Conservation (phyloP, 2,113 vertebrate species). For the Plotosus lineatus region DNA sequence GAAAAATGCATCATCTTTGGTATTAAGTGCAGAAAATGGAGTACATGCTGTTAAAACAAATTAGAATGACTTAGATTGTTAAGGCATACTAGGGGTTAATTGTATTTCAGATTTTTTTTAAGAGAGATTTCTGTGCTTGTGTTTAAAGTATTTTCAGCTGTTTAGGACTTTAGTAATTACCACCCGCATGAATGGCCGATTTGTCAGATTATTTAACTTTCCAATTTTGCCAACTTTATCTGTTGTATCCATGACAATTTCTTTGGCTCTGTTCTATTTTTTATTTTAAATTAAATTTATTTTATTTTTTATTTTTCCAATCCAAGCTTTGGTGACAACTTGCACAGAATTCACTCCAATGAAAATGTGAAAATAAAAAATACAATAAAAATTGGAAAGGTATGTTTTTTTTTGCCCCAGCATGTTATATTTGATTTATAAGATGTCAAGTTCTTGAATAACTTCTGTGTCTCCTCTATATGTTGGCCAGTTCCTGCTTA, state of each 20-base stretch:
- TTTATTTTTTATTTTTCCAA: too few relatives aligned
- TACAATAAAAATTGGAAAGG: background rate
- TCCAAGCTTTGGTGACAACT: background rate
- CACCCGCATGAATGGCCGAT: background rate
- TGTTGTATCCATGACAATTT: background rate
- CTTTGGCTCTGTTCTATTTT: background rate
- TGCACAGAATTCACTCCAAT: background rate
- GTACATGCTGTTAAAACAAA: background rate
- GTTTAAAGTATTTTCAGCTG: background rate
- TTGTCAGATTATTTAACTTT: background rate
- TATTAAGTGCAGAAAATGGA: background rate
- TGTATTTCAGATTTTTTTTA: constrained; percentile 9
- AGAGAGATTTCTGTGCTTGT: background rate
- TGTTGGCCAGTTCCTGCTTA: too few relatives aligned
- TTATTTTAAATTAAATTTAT: constrained; percentile 1
- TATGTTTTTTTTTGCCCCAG: background rate
- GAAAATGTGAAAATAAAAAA: background rate
- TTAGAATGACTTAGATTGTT: constrained; percentile 2
- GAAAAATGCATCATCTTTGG: background rate
- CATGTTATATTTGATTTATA: background rate
- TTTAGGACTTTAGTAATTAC: background rate
- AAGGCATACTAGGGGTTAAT: constrained; percentile 9
- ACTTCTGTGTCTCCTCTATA: too few relatives aligned
- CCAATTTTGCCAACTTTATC: background rate
- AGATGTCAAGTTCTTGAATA: too few relatives aligned